Evolutionary conservation across 2,888 invertebrate species (phyloP), one percentile per base, ranked within the genome.

Genomic region (Hirtodrosophila confusa): DNA sequence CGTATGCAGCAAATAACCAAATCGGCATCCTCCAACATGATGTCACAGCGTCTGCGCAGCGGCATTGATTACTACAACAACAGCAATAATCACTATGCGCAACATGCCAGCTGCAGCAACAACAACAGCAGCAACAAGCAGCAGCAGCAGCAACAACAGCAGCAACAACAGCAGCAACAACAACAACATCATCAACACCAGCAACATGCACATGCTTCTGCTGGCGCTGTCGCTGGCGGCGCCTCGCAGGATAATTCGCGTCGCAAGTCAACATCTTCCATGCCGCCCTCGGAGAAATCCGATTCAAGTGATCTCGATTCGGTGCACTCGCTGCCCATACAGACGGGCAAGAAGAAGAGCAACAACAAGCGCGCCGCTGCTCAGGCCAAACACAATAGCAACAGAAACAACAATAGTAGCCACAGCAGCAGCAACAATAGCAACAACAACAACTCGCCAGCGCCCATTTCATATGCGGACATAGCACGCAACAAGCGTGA

Each of bases 271-370:
- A 95, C 96, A 23, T 94, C 95, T 68, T 95, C 95, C 51, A 94
- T 95, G 92, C 96, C 97, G 55, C 96, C 96, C 68, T 95, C 95
- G 84, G 97, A 97, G 88, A 96, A 96, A 91, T 95, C 95, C 89
- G 96, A 96, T 90, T 96, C 96, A 80, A 96, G 95, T 89, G 94
- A 94, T 91, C 93, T 95, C 87, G 97, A 97, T 89, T 96, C 96
- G 11, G 96, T 96, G 76, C 96, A 96, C 92, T 97, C 97, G 77
- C 93, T 96, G 88, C 96, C 96, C 27, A 94, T 95, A 45, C 93
- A 93, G 70, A 90, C 91, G 31, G 89, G 89, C 45, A 88, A 86
- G 40, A 85, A 84, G 72, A 86, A 86, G 69, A 84, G 65, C 54
- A 79, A 64, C 63, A 80, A 65, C 36, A 84, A 83, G 49, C 87